Base-by-base conservation (phyloP, 2,888 invertebrate species). In the Ophraella communa region DNA sequence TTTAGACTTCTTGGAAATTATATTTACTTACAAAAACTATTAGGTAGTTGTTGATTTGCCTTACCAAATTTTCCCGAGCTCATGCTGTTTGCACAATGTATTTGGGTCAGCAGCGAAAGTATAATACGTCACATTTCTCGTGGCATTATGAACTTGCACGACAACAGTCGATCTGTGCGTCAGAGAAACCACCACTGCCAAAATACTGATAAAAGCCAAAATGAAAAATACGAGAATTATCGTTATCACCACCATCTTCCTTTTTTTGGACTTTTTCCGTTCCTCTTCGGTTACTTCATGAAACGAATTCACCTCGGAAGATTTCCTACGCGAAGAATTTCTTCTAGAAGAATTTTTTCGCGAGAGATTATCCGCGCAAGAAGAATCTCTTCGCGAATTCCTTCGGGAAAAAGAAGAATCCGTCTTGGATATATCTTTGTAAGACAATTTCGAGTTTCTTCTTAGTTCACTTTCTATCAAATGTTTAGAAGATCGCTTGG, bases 171-270 rank as follows among this genome's bases (percentile, higher is more conserved):
- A 66, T 44, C 70, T 71, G 69, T 81, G 79, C 3, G 87, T 92
- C 79, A 93, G 85, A 61, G 92, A 92, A 76, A 92, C 87, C 78
- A 92, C 87, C 78, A 93, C 91, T 76, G 90, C 90, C 77, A 91
- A 87, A 69, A 92, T 87, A 75, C 91, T 89, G 65, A 91, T 88
- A 76, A 89, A 85, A 72, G 89, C 87, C 76, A 92, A 85, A 80
- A 91, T 89, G 81, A 90, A 83, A 83, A 91, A 91, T 33, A 89
- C 89, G 33, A 87, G 89, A 71, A 91, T 86, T 65, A 92, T 88
- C 74, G 90, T 87, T 76, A 88, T 89, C 55, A 90, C 90, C 72
- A 91, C 88, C 72, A 88, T 87, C 64, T 89, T 88, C 68, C 91
- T 85, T 67, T 89, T 86, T 53, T 88, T 87, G 74, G 89, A 89